phyloP scores from a whole-genome alignment of 2,113 vertebrate genomes.

The Dinomys branickii region DNA sequence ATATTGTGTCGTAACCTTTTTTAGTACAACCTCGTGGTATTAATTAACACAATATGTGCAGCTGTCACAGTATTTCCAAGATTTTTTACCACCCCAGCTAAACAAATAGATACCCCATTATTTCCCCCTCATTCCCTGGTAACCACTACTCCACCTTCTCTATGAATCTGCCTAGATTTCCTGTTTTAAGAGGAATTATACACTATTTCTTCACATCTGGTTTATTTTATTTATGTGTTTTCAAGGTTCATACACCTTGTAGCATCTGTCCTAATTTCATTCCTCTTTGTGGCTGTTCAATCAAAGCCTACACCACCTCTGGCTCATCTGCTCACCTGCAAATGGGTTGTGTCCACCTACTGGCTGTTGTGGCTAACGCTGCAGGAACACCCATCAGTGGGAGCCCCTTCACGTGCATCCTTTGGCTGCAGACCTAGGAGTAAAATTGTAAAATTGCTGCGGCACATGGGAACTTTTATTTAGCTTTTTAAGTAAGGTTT shows the following conservation, averaged over 20 bases:
- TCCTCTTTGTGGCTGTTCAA: background rate
- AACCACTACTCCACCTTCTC: background rate
- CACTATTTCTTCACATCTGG: background rate
- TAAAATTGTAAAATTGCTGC: background rate
- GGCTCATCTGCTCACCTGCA: background rate
- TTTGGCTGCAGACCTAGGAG: background rate
- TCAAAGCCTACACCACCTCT: background rate
- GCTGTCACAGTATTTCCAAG: background rate
- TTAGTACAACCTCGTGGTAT: background rate
- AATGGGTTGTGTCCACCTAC: background rate
- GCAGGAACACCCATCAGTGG: background rate
- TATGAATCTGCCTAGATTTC: background rate
- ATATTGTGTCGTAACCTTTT: background rate
- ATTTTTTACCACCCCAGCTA: background rate
- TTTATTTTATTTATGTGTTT: slow-evolving; percentile 9
- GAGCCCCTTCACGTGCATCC: background rate
- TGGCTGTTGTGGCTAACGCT: background rate
- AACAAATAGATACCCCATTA: background rate
- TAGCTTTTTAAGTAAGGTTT: background rate
- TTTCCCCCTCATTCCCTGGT: no score
- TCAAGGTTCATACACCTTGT: background rate
- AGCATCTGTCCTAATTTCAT: background rate
- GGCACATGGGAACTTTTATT: background rate
- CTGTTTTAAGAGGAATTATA: background rate
- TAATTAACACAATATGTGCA: background rate